Evolutionary conservation across 2,797 vertebrate species (phyloP).

Genomic region (Discoglossus pictus): DNA sequence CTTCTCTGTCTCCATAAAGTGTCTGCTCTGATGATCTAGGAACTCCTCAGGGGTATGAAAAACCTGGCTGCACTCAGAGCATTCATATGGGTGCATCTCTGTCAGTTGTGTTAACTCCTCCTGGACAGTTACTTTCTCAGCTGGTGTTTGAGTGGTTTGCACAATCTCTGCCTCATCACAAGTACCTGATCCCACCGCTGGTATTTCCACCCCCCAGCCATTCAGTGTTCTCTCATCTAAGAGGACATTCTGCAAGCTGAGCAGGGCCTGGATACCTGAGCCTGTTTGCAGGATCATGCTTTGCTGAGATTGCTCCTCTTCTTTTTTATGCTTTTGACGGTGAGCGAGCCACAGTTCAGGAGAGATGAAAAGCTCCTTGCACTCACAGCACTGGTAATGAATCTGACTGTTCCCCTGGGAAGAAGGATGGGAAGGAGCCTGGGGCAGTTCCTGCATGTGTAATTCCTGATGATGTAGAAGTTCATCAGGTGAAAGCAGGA

Average conservation of each 20-base stretch:
- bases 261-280: conserved; percentile 74
- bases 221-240: conserved; percentile 72
- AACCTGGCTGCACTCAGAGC: conserved; percentile 84
- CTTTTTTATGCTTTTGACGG: conserved; percentile 66
- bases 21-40: conserved; percentile 88
- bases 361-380: conserved; percentile 80
- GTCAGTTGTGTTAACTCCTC: conserved; percentile 22
- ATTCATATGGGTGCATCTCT: conserved; percentile 84
- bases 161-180: not conserved
- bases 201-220: conserved; percentile 64
- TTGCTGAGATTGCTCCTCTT: conserved; percentile 52
- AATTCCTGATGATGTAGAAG: conserved; percentile 87
- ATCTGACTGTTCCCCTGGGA: conserved; percentile 66
- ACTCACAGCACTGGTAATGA: conserved; percentile 89
- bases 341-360: conserved; percentile 87
- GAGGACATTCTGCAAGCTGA: conserved; percentile 75
- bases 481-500: conserved; percentile 79
- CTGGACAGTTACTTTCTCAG: conserved; percentile 12
- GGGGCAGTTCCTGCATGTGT: conserved; percentile 76
- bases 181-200: conserved; percentile 3
- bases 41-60: conserved; percentile 88
- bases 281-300: conserved; percentile 79
- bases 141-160: not conserved
- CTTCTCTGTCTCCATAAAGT: conserved; percentile 85
- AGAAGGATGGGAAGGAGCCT: not conserved